Conservation (phyloP, 2,888 invertebrate genomes). For the Ochropleura plecta region DNA sequence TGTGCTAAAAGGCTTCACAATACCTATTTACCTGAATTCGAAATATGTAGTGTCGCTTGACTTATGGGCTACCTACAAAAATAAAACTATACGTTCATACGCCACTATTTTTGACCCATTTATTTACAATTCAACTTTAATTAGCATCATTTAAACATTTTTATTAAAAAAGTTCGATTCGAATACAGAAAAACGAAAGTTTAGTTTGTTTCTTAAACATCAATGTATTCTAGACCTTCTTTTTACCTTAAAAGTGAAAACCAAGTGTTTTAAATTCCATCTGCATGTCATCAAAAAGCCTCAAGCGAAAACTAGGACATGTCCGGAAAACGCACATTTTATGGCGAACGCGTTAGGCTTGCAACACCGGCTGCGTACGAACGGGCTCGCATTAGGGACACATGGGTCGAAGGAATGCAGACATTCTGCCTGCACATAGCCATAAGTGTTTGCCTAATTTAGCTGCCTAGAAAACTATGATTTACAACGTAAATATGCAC, state of each 20-base stretch:
- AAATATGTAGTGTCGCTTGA: neutral
- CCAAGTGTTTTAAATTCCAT: constrained; percentile 45
- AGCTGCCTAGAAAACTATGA: constrained; percentile 52
- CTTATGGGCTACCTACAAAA: neutral
- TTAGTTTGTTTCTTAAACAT: neutral
- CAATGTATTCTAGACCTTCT: neutral
- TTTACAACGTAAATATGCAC: constrained; percentile 45
- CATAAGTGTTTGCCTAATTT: constrained; percentile 58
- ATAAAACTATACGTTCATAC: neutral
- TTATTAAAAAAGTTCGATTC: neutral
- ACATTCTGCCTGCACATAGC: constrained; percentile 53
- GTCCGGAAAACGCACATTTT: constrained; percentile 58
- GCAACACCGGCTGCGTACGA: constrained; percentile 56
- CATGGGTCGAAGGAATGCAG: constrained; percentile 62
- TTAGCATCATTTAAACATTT: neutral
- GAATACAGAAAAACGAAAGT: constrained; percentile 4
- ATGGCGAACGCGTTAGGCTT: constrained; percentile 59
- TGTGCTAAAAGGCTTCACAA: constrained; percentile 47
- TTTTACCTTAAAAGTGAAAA: constrained; percentile 59
- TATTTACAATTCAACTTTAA: neutral
- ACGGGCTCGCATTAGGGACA: constrained; percentile 59
- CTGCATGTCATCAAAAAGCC: constrained; percentile 47
- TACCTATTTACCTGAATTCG: neutral
- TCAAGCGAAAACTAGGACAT: constrained; percentile 54
- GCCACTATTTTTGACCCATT: neutral